Evolutionary conservation across 2,113 vertebrate species (phyloP).

Genomic region (Pleuronectes platessa): DNA sequence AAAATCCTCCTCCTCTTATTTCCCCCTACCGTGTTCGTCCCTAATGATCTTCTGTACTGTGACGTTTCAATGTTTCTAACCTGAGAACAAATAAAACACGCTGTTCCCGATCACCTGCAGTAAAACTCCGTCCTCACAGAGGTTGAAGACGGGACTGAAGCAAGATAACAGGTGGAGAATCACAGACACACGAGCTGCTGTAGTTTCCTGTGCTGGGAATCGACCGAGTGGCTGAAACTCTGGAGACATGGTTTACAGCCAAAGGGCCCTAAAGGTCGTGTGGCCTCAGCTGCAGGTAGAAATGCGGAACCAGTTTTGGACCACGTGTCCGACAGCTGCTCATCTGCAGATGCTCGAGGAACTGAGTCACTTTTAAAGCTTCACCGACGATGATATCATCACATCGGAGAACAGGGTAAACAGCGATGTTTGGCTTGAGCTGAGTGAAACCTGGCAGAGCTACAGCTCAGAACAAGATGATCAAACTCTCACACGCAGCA

Average conservation of each 20-base stretch:
- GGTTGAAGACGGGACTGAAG: background rate
- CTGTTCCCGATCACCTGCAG: background rate
- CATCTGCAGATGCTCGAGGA: conserved; percentile 6
- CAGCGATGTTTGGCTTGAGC: conserved; percentile 16
- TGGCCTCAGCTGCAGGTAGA: background rate
- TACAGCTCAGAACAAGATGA: background rate
- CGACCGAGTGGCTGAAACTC: background rate
- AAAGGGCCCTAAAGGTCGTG: conserved; percentile 1
- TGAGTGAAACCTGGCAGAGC: conserved; percentile 14
- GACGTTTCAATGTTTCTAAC: no score
- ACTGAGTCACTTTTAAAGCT: background rate
- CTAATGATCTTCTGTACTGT: no score
- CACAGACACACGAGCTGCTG: no score
- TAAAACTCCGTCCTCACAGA: background rate
- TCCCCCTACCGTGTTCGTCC: no score
- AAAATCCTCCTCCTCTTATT: no score
- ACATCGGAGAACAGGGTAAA: conserved; percentile 1
- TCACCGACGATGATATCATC: conserved; percentile 28
- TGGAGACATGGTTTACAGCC: conserved; percentile 7
- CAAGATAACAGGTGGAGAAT: background rate
- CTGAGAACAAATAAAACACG: no score
- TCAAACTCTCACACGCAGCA: background rate
- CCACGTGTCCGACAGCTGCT: conserved; percentile 23
- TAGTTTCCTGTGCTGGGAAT: background rate
- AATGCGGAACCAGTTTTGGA: conserved; percentile 5